These are phyloP conservation scores for Cheilosia impressa DNA, from an alignment of 2,888 invertebrate species.

Conservation along the genomic window DNA sequence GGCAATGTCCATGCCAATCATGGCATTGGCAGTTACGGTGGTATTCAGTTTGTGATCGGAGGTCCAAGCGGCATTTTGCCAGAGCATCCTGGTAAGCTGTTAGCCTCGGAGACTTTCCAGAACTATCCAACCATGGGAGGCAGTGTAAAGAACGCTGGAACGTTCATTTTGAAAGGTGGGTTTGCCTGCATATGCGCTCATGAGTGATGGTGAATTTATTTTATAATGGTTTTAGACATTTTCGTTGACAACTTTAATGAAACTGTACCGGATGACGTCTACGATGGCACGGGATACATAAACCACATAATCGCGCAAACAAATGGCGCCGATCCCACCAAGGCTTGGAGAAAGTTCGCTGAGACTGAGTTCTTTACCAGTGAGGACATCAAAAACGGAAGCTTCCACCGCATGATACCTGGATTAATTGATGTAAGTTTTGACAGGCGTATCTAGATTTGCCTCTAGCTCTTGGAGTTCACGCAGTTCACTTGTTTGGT, in stretches of 20 bases:
- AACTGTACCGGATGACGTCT: conserved; percentile 78
- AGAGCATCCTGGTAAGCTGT: conserved; percentile 78
- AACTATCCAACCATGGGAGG: conserved; percentile 84
- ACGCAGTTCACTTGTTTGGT: too few relatives aligned
- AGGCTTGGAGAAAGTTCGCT: conserved; percentile 83
- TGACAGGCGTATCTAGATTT: too few relatives aligned
- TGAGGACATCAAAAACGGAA: conserved; percentile 82
- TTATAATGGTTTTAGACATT: conserved; percentile 76
- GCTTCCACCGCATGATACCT: conserved; percentile 83
- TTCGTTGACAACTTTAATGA: conserved; percentile 81
- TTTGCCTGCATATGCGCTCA: background rate
- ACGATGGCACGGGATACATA: conserved; percentile 79
- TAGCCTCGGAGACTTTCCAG: conserved; percentile 76
- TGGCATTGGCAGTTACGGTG: conserved; percentile 79
- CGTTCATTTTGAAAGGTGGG: conserved; percentile 83
- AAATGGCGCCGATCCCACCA: conserved; percentile 83
- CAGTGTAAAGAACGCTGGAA: conserved; percentile 84
- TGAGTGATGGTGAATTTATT: background rate
- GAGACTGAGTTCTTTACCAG: conserved; percentile 83
- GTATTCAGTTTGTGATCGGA: conserved; percentile 81
- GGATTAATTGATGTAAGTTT: conserved; percentile 84
- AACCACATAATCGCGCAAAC: conserved; percentile 80
- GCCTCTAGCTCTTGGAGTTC: too few relatives aligned
- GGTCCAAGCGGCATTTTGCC: conserved; percentile 82
- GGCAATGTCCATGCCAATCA: conserved; percentile 74